Evolutionary conservation across 2,888 invertebrate species (phyloP), one percentile per base, ranked within the genome.

Genomic region (Agrilus biguttatus): DNA sequence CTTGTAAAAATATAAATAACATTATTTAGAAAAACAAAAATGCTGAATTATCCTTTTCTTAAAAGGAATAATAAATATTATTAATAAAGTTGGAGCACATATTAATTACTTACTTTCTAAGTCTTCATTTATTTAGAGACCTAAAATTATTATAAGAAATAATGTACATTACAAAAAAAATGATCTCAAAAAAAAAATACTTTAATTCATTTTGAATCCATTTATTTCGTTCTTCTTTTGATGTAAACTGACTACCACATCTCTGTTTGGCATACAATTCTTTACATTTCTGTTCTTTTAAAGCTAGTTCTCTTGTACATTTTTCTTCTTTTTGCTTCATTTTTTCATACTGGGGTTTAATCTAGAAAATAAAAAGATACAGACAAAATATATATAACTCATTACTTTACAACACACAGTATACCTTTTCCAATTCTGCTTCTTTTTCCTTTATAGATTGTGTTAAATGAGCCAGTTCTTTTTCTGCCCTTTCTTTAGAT

Each of bases 211-310:
- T 89, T 60, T 90, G 85, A 55, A 98, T 95, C 93, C 96, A 97
- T 49, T 83, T 78, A 65, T 99, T 97, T 47, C 98, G 71, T 62
- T 98, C 96, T 53, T 91, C 93, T 56, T 84, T 78, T 1, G 87
- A 86, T 0, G 90, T 84, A 66, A 98, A 99, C 67, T 96, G 96
- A 47, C 90, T 93, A 0, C 95, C 95, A 52, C 96, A 72, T 0
- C 97, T 97, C 67, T 97, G 97, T 62, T 98, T 98, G 0, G 96
- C 97, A 65, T 97, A 97, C 39, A 99, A 66, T 63, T 98, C 97
- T 61, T 96, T 96, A 4, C 95, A 72, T 57, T 90, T 89, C 65
- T 95, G 93, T 58, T 96, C 96, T 63, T 95, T 93, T 14, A 95
- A 69, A 0, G 85, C 82, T 41, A 97, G 65, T 57, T 91, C 84